Evolutionary conservation across 1,140 invertebrate species (phyloP).

Genomic region (Trichogramma pretiosum): DNA sequence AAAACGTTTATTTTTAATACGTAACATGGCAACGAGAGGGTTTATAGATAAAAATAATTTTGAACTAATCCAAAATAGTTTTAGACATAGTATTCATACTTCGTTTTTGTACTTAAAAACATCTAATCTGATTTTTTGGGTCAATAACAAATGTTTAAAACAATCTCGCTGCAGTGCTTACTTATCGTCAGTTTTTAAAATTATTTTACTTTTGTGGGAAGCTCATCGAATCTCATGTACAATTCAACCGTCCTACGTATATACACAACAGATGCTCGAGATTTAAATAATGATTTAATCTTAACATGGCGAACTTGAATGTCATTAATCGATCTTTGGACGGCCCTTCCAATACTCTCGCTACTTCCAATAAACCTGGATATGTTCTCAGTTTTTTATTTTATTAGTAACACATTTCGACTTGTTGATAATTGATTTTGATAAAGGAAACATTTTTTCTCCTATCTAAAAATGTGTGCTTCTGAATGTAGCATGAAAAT

Average conservation of each 20-base stretch:
- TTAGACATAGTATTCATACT: no score
- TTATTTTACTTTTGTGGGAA: conserved; percentile 15
- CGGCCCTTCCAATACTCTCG: conserved; percentile 6
- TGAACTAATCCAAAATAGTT: no score
- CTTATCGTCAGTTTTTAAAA: not conserved
- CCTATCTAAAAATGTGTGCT: no score
- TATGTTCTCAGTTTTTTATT: conserved; percentile 1
- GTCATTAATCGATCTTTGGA: conserved; percentile 3
- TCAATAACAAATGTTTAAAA: not conserved
- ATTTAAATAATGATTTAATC: no score
- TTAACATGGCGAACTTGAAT: no score
- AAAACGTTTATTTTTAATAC: no score
- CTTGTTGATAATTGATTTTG: no score
- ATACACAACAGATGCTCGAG: not conserved
- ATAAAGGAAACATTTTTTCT: no score
- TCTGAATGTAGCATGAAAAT: no score
- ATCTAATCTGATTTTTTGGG: no score
- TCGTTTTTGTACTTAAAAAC: no score
- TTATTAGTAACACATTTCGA: no score
- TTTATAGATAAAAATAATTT: not conserved
- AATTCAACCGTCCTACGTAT: not conserved
- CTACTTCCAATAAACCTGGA: not conserved
- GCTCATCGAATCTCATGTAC: conserved; percentile 22
- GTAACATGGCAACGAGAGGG: conserved; percentile 14
- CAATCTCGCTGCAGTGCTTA: not conserved